Percentiles rank a stretch among this genome's conserved stretches.
These are phyloP conservation scores for Meiosimyza decipiens DNA, from an alignment of 2,888 invertebrate genomes.

Conservation along the genomic window DNA sequence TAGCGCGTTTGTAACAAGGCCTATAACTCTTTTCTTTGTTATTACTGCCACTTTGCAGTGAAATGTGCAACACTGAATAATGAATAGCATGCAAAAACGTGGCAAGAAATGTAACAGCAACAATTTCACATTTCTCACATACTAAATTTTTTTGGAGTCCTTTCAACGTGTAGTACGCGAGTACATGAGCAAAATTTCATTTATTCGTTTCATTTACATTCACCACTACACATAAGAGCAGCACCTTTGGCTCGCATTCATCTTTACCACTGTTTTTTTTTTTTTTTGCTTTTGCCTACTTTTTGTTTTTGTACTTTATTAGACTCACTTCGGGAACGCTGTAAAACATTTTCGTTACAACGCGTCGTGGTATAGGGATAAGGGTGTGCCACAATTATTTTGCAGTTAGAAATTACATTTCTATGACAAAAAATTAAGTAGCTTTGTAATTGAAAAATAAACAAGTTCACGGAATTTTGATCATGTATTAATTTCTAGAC, in stretches of 20 bases:
- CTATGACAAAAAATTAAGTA: too few relatives aligned
- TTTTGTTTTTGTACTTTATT: too few relatives aligned
- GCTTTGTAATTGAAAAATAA: too few relatives aligned
- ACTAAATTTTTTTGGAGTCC: neutral
- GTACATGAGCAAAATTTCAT: slow-evolving; percentile 54
- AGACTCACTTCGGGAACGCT: too few relatives aligned
- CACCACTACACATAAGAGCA: slow-evolving; percentile 4
- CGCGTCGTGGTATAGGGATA: too few relatives aligned
- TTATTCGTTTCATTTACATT: slow-evolving; percentile 60
- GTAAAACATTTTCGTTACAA: too few relatives aligned
- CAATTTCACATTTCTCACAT: neutral
- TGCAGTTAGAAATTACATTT: too few relatives aligned
- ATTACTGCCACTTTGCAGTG: neutral
- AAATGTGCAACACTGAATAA: slow-evolving; percentile 19
- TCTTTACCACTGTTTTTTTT: neutral
- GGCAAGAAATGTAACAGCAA: neutral
- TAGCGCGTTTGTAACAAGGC: too few relatives aligned
- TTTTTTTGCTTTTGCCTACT: slow-evolving; percentile 1
- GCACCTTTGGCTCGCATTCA: neutral
- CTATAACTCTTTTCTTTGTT: too few relatives aligned
- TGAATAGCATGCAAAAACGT: slow-evolving; percentile 1
- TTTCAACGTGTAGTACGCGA: slow-evolving; percentile 17
- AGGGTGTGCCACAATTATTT: too few relatives aligned
- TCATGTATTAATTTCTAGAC: too few relatives aligned
- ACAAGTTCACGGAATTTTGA: too few relatives aligned